These are phyloP conservation scores for Clarias pachynema DNA, from an alignment of 2,797 vertebrate species.

Conservation along the genomic window DNA sequence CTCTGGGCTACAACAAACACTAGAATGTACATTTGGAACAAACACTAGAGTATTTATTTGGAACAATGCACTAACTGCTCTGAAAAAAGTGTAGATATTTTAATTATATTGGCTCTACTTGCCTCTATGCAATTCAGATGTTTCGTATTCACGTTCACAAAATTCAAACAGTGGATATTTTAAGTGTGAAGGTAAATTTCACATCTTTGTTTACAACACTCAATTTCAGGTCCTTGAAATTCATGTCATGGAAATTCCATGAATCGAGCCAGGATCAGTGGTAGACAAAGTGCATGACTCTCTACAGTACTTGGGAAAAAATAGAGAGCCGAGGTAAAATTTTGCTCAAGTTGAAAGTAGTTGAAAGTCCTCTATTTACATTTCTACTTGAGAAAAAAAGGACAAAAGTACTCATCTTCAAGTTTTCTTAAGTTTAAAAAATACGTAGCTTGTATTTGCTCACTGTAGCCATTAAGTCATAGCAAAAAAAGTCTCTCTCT, in stretches of 20 bases:
- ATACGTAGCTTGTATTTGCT: too few relatives aligned
- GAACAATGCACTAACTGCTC: neutral
- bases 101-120: neutral
- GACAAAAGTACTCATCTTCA: too few relatives aligned
- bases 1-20: conserved; percentile 40
- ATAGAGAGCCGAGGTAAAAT: too few relatives aligned
- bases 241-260: neutral
- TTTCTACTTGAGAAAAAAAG: too few relatives aligned
- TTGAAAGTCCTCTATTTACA: too few relatives aligned
- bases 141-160: neutral
- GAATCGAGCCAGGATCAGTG: neutral
- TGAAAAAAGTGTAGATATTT: neutral
- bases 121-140: neutral
- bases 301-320: too few relatives aligned
- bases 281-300: too few relatives aligned
- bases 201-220: neutral
- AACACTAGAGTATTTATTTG: neutral
- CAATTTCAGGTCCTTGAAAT: neutral
- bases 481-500: too few relatives aligned
- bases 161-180: neutral
- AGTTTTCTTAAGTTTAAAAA: too few relatives aligned
- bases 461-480: too few relatives aligned
- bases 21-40: conserved; percentile 4
- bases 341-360: too few relatives aligned
- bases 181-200: neutral